Evolutionary conservation across 2,797 vertebrate species (phyloP).

Genomic region (Siniperca obscura): DNA sequence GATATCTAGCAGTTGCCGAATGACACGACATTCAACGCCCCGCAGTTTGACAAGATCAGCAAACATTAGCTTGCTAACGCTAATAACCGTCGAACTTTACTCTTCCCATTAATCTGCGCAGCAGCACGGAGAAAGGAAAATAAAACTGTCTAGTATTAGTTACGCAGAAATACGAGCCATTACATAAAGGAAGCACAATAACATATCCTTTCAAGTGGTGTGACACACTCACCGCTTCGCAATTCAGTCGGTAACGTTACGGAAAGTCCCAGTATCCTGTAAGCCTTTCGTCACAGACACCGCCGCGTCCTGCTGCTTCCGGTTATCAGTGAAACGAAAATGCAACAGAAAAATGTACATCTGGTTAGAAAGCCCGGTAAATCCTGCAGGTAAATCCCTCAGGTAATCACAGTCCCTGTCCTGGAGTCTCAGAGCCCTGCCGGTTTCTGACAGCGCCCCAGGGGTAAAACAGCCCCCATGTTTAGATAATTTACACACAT

Average conservation of each 20-base stretch:
- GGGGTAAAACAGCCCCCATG: not conserved
- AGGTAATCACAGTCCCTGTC: too few relatives aligned
- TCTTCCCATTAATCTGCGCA: not conserved
- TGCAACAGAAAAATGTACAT: rapidly evolving
- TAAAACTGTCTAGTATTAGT: not conserved
- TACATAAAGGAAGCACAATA: rapidly evolving
- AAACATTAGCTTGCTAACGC: slow-evolving; percentile 39
- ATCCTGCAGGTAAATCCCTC: not conserved
- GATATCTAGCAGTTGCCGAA: rapidly evolving
- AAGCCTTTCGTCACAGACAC: not conserved
- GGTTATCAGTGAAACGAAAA: not conserved
- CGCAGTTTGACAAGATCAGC: not conserved
- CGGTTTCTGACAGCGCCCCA: not conserved
- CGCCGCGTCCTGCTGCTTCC: not conserved
- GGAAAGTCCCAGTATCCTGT: slow-evolving; percentile 50
- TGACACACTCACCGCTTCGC: slow-evolving; percentile 35
- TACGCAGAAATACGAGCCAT: too few relatives aligned
- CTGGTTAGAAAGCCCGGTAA: not conserved
- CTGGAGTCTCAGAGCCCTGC: too few relatives aligned
- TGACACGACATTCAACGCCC: not conserved
- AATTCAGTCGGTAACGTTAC: not conserved
- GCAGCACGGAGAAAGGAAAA: not conserved
- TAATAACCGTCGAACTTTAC: not conserved
- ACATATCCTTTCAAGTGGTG: rapidly evolving
- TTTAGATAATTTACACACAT: not conserved